These are phyloP conservation scores for Rotaria macrura DNA, from an alignment of 2,888 invertebrate genomes.

Conservation along the genomic window DNA sequence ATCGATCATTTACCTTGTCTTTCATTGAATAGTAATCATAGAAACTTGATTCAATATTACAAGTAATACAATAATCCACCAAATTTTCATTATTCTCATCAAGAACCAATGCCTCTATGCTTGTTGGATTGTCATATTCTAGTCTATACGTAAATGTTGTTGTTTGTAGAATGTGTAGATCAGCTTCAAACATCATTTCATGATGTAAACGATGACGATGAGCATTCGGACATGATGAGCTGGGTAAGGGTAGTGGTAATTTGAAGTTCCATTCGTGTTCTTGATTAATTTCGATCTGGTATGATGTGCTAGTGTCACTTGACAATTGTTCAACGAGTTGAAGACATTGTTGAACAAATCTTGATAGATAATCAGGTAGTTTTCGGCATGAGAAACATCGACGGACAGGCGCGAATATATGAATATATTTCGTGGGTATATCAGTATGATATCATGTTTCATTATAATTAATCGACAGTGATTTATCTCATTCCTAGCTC, in stretches of 20 bases:
- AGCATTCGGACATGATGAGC: not conserved
- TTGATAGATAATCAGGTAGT: not conserved
- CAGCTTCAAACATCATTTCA: constrained; percentile 16
- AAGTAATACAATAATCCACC: not conserved
- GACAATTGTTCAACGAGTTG: not conserved
- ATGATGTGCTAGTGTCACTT: not conserved
- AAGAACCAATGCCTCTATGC: not conserved
- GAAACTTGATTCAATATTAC: not conserved
- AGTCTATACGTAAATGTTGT: not conserved
- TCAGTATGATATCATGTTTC: not conserved
- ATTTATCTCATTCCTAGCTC: no score
- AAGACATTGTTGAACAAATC: not conserved
- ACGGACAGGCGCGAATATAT: constrained; percentile 15
- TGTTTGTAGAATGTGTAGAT: not conserved
- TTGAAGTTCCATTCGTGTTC: not conserved
- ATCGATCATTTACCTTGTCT: not conserved
- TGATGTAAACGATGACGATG: constrained; percentile 18
- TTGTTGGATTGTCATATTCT: not conserved
- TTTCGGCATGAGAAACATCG: not conserved
- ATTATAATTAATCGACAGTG: no score
- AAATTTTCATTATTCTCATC: not conserved
- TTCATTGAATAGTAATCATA: not conserved
- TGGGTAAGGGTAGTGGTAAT: not conserved
- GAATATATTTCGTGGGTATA: not conserved
- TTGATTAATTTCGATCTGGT: not conserved